These are phyloP conservation scores for Rhea pennata DNA, from an alignment of 2,113 vertebrate genomes.

Conservation along the genomic window DNA sequence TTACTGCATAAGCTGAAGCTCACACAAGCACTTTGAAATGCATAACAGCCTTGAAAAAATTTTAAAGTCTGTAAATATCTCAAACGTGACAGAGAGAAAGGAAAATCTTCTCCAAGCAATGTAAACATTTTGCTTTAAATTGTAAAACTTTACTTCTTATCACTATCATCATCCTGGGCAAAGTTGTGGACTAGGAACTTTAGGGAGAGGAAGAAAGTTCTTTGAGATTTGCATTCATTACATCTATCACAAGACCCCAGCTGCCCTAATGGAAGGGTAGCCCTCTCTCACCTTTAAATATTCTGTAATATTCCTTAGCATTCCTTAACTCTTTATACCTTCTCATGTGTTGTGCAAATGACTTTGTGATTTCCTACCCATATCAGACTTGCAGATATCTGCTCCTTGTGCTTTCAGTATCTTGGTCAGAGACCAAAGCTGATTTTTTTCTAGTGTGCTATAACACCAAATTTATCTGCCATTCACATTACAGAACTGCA, in stretches of 20 bases:
- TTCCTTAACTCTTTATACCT: neutral
- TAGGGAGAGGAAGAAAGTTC: neutral
- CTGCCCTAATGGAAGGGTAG: neutral
- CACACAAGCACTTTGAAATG: neutral
- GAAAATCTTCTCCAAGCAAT: neutral
- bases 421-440: neutral
- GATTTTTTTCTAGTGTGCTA: neutral
- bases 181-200: neutral
- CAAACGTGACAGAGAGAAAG: neutral
- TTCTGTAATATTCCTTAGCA: neutral
- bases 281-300: neutral
- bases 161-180: neutral
- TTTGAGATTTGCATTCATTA: neutral
- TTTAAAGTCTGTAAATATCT: neutral
- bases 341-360: neutral
- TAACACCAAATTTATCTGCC: neutral
- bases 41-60: neutral
- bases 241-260: neutral
- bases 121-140: neutral
- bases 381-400: neutral
- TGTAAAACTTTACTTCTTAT: neutral
- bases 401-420: neutral
- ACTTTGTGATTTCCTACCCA: neutral
- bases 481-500: neutral
- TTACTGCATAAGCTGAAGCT: neutral